These are phyloP conservation scores for Tamias sibiricus DNA, from an alignment of 2,113 vertebrate species.

Conservation along the genomic window DNA sequence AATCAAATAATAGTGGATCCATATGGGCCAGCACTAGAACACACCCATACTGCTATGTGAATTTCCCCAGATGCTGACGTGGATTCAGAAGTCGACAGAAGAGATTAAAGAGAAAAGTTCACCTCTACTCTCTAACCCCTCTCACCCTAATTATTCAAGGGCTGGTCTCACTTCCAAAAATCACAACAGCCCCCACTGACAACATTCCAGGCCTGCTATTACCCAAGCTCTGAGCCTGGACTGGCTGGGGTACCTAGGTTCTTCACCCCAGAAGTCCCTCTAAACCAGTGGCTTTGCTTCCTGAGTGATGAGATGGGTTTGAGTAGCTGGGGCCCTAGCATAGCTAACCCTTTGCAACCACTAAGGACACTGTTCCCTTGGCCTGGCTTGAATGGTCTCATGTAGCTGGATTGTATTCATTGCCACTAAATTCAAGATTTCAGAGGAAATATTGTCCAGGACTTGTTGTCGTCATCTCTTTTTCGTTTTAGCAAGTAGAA, in stretches of 20 bases:
- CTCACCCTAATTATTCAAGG: background rate
- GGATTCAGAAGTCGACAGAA: background rate
- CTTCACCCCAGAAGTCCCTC: background rate
- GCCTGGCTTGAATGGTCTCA: background rate
- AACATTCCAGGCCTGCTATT: background rate
- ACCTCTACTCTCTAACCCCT: background rate
- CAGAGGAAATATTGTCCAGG: background rate
- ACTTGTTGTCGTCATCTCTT: background rate
- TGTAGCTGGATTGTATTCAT: background rate
- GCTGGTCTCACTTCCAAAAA: background rate
- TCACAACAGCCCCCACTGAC: background rate
- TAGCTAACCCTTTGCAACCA: background rate
- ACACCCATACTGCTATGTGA: background rate
- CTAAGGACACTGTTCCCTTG: background rate
- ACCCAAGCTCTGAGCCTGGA: background rate
- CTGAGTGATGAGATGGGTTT: background rate
- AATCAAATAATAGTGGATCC: background rate
- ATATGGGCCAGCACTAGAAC: background rate
- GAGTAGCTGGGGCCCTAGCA: background rate
- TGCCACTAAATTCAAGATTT: conserved; percentile 5
- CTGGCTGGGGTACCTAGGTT: background rate
- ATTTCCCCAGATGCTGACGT: background rate
- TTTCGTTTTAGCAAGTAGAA: background rate
- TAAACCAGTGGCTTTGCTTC: background rate
- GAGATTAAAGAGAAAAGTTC: background rate